These are phyloP conservation scores for Carduelis carduelis DNA, from an alignment of 2,797 vertebrate genomes.

Conservation along the genomic window DNA sequence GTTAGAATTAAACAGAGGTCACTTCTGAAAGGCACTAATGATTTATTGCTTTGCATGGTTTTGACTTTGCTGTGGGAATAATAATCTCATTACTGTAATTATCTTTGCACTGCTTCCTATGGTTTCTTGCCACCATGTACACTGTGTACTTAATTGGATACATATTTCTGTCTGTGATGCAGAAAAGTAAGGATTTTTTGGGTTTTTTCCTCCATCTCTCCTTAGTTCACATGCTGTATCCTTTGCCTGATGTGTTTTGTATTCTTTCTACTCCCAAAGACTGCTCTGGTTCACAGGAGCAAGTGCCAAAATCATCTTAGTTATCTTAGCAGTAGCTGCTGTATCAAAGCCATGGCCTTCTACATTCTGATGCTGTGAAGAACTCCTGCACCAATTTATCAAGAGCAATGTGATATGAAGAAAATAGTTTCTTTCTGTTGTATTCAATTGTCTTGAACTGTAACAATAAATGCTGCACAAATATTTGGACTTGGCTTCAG, in stretches of 20 bases:
- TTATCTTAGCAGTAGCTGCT: not conserved
- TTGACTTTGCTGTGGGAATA: not conserved
- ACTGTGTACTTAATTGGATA: not conserved
- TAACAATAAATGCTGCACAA: not conserved
- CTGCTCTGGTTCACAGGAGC: not conserved
- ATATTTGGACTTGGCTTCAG: not conserved
- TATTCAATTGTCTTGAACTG: not conserved
- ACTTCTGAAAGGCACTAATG: not conserved
- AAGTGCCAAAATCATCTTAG: not conserved
- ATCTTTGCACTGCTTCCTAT: not conserved
- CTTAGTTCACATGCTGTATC: not conserved
- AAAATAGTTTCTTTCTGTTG: not conserved
- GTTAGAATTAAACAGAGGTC: not conserved
- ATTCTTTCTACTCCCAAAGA: not conserved
- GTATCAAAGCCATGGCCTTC: not conserved
- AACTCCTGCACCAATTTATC: not conserved
- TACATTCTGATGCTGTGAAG: not conserved
- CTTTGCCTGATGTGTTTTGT: not conserved
- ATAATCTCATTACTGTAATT: not conserved
- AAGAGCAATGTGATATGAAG: not conserved
- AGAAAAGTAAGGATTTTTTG: not conserved
- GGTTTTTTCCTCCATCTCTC: not conserved
- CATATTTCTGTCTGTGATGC: not conserved
- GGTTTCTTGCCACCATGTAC: not conserved
- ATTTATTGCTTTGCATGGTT: not conserved